Evolutionary conservation across 2,113 vertebrate species (phyloP).

Genomic region (Phylloscopus trochilus): DNA sequence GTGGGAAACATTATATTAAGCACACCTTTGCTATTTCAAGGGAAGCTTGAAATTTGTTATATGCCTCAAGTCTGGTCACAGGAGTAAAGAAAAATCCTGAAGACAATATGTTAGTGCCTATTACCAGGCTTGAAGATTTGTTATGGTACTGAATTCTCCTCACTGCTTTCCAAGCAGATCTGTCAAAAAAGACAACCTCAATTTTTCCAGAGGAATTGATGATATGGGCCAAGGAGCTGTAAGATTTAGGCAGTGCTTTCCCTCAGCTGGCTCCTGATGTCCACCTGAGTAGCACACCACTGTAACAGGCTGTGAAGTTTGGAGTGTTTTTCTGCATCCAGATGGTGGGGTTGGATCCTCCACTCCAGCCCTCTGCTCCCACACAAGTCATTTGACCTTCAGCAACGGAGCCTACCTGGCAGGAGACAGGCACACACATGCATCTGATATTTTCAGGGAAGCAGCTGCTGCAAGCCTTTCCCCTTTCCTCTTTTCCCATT

Average conservation of each 20-base stretch:
- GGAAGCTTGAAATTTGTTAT: background rate
- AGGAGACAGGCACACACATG: background rate
- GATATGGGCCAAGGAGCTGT: background rate
- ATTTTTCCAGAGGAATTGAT: background rate
- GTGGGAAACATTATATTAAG: background rate
- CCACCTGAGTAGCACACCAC: accelerated
- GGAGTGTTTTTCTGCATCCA: background rate
- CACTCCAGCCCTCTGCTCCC: background rate
- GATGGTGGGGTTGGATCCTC: accelerated
- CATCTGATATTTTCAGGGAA: background rate
- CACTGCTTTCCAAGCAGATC: background rate
- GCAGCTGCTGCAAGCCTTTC: background rate
- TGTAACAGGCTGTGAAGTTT: background rate
- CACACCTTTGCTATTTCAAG: background rate
- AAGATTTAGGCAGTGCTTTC: background rate
- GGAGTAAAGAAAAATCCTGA: background rate
- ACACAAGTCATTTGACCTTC: background rate
- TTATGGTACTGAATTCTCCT: background rate
- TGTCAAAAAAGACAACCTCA: background rate
- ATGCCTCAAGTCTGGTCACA: background rate
- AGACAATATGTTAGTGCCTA: background rate
- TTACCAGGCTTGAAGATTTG: background rate
- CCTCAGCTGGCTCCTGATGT: background rate
- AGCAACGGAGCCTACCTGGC: background rate
- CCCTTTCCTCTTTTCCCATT: background rate